Evolutionary conservation across 1,140 invertebrate species (phyloP).

Genomic region (Cardiocondyla obscurior): DNA sequence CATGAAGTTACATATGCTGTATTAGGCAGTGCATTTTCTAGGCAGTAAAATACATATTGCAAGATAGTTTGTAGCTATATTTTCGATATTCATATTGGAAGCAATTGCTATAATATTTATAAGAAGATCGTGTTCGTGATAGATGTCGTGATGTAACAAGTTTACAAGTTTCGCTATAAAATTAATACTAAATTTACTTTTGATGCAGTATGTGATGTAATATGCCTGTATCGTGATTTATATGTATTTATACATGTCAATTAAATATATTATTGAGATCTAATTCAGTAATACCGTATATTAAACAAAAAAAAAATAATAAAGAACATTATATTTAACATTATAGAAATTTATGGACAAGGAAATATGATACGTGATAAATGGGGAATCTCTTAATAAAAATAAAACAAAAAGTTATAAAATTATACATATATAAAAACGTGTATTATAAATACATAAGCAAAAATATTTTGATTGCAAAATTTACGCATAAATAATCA

Average conservation of each 20-base stretch:
- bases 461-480: background rate
- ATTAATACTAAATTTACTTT: conserved; percentile 17
- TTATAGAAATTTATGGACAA: conserved; percentile 50
- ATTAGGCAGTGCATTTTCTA: conserved; percentile 15
- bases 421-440: background rate
- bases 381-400: conserved; percentile 45
- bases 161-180: conserved; percentile 20
- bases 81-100: conserved; percentile 15
- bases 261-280: conserved; percentile 15
- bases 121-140: background rate
- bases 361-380: conserved; percentile 6
- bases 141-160: background rate
- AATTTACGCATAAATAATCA: background rate
- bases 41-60: background rate
- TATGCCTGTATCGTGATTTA: background rate
- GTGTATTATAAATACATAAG: conserved; percentile 18
- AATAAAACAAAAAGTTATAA: conserved; percentile 31
- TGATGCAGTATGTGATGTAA: background rate
- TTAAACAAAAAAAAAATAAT: conserved; percentile 44
- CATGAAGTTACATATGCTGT: background rate
- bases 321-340: conserved; percentile 39
- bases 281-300: background rate
- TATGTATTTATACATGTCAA: conserved; percentile 29
- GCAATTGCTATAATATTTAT: conserved; percentile 17
- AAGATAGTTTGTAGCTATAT: conserved; percentile 15